Base-by-base conservation (phyloP, 2,888 invertebrate genomes). In the Melanotus villosus region DNA sequence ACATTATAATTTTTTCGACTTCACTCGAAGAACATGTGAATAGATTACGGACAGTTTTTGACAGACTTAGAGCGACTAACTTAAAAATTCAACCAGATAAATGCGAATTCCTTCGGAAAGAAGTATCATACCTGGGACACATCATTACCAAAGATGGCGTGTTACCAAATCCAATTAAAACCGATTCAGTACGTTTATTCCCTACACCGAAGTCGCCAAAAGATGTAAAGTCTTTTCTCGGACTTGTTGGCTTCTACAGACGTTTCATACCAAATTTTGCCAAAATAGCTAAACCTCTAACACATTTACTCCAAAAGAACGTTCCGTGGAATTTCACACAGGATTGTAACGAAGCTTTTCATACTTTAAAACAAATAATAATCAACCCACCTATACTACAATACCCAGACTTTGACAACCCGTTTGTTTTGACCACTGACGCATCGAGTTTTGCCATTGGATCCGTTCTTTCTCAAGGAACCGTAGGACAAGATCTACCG, bases 1-100 rank as follows among this genome's bases (percentile, higher is more conserved):
- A 84, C 68, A 74, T 82, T 2, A 73, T 83, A 0, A 72, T 81
- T 47, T 57, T 75, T 64, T 76, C 70, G 1, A 58, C 71, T n/a
- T 69, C 73, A 3, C 18, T 81, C 3, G 41, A 73, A 38, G 72
- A 75, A 6, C 81, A 82, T 43, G 70, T 73, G 5, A 19, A 54
- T 1, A 76, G 70, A 65, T 30, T 73, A 19, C 41, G 2, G 30
- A 4, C 41, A 5, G 52, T 65, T 14, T 71, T 71, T 26, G n/a
- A 41, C 5, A 9, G 54, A 30, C 21, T 65, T n/a, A 18, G 68
- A 47, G 32, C 62, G 6, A 23, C 75, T 12, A 74, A 72, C 14
- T 26, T 71, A 36, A 69, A 69, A 63, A 12, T 77, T 7, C 26
- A n/a, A n/a, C n/a, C n/a, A n/a, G n/a, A n/a, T n/a, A n/a, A n/a